A percentile compares a stretch with the other conserved stretches of the same genome.
These are phyloP conservation scores for Gonocerus acuteangulatus DNA, from an alignment of 2,888 invertebrate genomes.

Conservation along the genomic window DNA sequence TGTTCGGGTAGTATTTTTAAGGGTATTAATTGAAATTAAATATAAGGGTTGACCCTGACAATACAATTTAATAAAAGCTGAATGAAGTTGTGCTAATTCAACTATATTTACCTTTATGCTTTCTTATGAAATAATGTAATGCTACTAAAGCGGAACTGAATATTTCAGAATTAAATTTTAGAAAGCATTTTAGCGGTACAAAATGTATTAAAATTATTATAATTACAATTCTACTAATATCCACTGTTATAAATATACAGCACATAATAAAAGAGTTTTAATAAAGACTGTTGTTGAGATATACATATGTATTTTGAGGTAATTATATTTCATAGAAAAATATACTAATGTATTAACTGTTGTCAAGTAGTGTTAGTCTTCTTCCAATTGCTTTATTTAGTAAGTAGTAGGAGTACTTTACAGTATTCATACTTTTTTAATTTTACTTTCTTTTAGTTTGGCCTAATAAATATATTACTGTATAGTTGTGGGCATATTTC, in stretches of 20 bases:
- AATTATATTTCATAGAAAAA: conserved; percentile 20
- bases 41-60: conserved; percentile 25
- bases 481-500: not conserved
- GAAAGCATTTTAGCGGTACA: not conserved
- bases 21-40: conserved; percentile 1
- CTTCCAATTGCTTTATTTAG: conserved; percentile 4
- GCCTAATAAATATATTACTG: conserved; percentile 13
- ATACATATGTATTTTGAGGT: conserved; percentile 17
- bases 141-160: no score
- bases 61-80: conserved; percentile 29
- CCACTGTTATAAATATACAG: conserved; percentile 13
- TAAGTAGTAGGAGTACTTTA: not conserved
- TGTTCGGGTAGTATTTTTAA: no score
- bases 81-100: conserved; percentile 33
- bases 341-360: conserved; percentile 17
- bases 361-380: conserved; percentile 6
- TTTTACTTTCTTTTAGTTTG: not conserved
- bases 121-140: not conserved
- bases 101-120: conserved; percentile 9
- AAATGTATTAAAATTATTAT: not conserved
- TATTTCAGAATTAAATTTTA: no score
- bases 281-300: conserved; percentile 19
- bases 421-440: conserved; percentile 1
- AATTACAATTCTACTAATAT: not conserved
- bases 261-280: conserved; percentile 22